A percentile compares a stretch with the other conserved stretches of the same genome.
phyloP scores from a whole-genome alignment of 2,888 invertebrate species.

The Lasioglossum malachurum region DNA sequence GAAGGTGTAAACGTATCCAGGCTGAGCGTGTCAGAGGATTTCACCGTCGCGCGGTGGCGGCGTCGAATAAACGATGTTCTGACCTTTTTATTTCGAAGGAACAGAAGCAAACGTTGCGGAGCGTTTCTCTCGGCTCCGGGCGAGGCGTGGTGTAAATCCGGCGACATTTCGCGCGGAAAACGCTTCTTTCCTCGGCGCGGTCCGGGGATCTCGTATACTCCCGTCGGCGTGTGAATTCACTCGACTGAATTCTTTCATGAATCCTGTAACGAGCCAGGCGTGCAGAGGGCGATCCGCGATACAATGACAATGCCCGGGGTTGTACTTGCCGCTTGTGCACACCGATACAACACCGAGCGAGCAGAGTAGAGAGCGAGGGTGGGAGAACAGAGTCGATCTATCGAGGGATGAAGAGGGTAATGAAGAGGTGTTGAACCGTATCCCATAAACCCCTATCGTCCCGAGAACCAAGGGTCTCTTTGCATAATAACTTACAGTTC shows the following conservation, averaged over 20 bases:
- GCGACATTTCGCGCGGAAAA: constrained; percentile 14
- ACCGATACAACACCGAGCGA: constrained; percentile 53
- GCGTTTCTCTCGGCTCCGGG: too few species aligned
- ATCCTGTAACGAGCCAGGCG: constrained; percentile 63
- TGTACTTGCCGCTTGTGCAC: constrained; percentile 60
- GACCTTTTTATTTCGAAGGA: neutral
- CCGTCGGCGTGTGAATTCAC: constrained; percentile 60
- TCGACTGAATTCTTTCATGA: constrained; percentile 65
- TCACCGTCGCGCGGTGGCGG: neutral
- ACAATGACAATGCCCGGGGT: constrained; percentile 64
- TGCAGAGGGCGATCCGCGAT: constrained; percentile 61
- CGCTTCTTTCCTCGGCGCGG: constrained; percentile 9
- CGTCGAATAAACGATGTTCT: neutral
- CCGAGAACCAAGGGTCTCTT: constrained; percentile 77
- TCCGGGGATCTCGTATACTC: constrained; percentile 29
- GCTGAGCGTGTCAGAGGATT: neutral
- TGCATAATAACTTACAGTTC: constrained; percentile 83
- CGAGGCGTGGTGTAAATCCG: neutral
- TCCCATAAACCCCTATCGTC: constrained; percentile 80
- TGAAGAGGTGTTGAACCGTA: constrained; percentile 84
- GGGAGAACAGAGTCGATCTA: constrained; percentile 43
- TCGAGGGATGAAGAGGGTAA: constrained; percentile 80
- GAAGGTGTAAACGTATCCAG: neutral
- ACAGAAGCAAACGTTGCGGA: neutral
- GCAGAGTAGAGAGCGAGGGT: neutral